Evolutionary conservation across 1,140 invertebrate species (phyloP), one percentile per base, ranked within the genome.

Genomic region (Temnothorax longispinosus): DNA sequence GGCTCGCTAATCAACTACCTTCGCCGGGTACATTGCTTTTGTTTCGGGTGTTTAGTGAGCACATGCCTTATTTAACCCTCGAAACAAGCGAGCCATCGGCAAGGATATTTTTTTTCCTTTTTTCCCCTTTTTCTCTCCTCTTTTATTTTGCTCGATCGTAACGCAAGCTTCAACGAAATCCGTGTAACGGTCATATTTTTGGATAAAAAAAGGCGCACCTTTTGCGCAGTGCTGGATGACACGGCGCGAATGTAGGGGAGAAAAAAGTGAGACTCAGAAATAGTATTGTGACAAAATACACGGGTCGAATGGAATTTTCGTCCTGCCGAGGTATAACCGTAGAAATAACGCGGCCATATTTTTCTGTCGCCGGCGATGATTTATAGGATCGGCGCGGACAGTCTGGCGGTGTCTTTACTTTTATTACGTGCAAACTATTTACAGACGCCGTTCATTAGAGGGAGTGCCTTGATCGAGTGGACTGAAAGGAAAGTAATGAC

Each of bases 401-500:
- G 50, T 65, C 60, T 65, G 47, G 32, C 62, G 76, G 44, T 81
- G 67, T 84, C 69, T 62, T 62, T 84, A 82, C 80, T 75, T 84
- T 84, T 84, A 84, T 84, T 84, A 75, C 80, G 80, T 75, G 80
- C 80, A 75, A 84, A 84, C 69, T 71, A 84, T 84, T 84, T 84
- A 62, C 69, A 75, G 80, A 84, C 52, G 44, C 69, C 80, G 56
- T 84, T 84, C 80, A 84, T 84, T 84, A 84, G 69, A 47, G 56
- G 69, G 80, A 75, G 80, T 75, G 80, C 69, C 80, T 84, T 84
- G 80, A 84, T 84, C 80, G 80, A 84, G 80, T 84, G 80, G 80
- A 75, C 80, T 75, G 80, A 84, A 84, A 84, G 80, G 80, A 84
- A 84, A 84, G 80, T 84, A 84, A 84, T 47, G 80, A 84, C 80